phyloP scores from a whole-genome alignment of 2,888 invertebrate genomes.

The Drosophila siamana region DNA sequence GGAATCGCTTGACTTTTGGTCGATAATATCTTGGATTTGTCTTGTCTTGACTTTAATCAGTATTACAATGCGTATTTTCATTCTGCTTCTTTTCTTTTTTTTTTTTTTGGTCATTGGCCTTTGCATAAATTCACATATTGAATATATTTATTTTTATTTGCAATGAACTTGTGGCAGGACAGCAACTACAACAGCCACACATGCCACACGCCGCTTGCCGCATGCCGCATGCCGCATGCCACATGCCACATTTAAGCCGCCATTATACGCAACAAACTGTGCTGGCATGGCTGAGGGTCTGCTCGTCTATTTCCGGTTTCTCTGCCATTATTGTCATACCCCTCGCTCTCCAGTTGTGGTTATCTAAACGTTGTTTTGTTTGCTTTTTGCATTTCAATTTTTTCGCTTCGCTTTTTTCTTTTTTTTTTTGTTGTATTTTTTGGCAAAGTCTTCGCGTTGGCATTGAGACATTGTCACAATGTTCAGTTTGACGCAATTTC shows the following conservation, averaged over 20 bases:
- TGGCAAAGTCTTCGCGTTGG: background rate
- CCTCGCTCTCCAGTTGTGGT: slow-evolving; percentile 38
- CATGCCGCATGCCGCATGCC: slow-evolving; percentile 28
- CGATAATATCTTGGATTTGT: background rate
- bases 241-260: slow-evolving; percentile 65
- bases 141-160: slow-evolving; percentile 72
- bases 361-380: slow-evolving; percentile 71
- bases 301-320: slow-evolving; percentile 73
- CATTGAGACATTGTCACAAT: slow-evolving; percentile 1
- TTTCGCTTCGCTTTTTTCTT: too few species aligned
- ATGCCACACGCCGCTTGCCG: slow-evolving; percentile 17
- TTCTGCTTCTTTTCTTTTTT: too few species aligned
- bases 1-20: slow-evolving; percentile 2
- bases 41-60: slow-evolving; percentile 25
- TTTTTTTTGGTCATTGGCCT: slow-evolving; percentile 55
- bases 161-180: slow-evolving; percentile 57
- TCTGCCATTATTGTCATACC: slow-evolving; percentile 58
- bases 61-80: slow-evolving; percentile 39
- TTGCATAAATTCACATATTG: slow-evolving; percentile 66
- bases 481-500: slow-evolving; percentile 13
- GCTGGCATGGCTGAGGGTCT: slow-evolving; percentile 17
- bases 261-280: slow-evolving; percentile 38
- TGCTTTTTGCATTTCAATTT: slow-evolving; percentile 70
- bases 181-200: slow-evolving; percentile 11
- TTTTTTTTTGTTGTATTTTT: slow-evolving; percentile 21